Base-by-base conservation (phyloP, 2,797 vertebrate species). In the Eptatretus atami region DNA sequence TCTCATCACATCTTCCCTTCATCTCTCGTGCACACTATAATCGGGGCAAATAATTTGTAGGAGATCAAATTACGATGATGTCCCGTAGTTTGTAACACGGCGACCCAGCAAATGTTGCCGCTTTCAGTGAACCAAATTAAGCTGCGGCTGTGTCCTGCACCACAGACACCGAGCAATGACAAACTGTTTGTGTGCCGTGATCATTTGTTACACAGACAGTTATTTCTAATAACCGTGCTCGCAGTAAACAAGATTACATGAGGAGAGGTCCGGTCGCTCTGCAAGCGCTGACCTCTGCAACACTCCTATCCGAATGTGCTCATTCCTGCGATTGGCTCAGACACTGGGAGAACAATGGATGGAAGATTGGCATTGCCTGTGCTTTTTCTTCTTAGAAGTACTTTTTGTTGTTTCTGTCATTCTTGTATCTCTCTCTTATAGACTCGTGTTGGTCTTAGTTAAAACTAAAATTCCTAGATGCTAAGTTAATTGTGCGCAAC, bases 131-230 rank as follows among this genome's bases (percentile, higher is more conserved):
- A 44, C 31, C 31, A 44, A 44, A 44, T 44, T 44, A 44, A 44
- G 31, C 31, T 8, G 31, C 31, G 31, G 31, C 31, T 44, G 6
- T 44, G 31, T 44, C 31, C 31, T 44, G 31, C 31, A 44, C 31
- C 31, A 44, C 31, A 44, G 31, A 44, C 31, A 44, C 10, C 57
- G n/a, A n/a, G 57, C 9, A 61, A 61, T 61, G 57, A 61, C 57
- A 25, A 25, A 61, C n/a, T 61, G 25, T 61, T 61, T n/a, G n/a
- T 25, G n/a, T 12, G 57, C 31, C 57, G 25, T 10, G 57, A 25
- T 61, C 57, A 61, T 61, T 61, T 61, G 57, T 61, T n/a, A 61
- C 57, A 25, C 57, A 61, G 57, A 61, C 57, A 61, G 57, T 61
- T 61, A 61, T 61, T 61, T 61, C 57, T 61, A 61, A 61, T 61